A percentile compares a stretch with the other conserved stretches of the same genome.
phyloP scores from a whole-genome alignment of 2,888 invertebrate species.

The Octodonta nipae region DNA sequence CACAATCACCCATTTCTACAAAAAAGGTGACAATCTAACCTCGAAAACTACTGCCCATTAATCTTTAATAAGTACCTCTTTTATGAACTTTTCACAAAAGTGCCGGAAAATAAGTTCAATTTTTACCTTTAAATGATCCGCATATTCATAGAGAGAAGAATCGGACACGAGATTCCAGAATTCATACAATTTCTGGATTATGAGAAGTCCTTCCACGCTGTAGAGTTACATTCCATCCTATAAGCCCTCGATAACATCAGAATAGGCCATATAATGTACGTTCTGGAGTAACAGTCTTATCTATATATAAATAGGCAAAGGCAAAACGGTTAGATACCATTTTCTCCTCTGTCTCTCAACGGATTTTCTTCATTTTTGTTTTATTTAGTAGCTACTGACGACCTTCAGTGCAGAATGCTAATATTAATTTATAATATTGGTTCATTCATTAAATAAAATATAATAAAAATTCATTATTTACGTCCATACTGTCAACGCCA shows the following conservation, averaged over 20 bases:
- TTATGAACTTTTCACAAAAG: conserved; percentile 1
- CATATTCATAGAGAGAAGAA: neutral
- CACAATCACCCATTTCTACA: neutral
- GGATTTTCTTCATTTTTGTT: too few relatives aligned
- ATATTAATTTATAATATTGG: too few relatives aligned
- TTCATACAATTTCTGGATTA: neutral
- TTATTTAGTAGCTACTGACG: too few relatives aligned
- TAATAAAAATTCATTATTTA: too few relatives aligned
- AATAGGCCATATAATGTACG: conserved; percentile 1
- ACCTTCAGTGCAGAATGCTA: too few relatives aligned
- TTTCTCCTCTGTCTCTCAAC: too few relatives aligned
- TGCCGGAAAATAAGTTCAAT: neutral
- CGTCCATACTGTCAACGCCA: too few relatives aligned
- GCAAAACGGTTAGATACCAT: too few relatives aligned
- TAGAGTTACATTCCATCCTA: conserved; percentile 1
- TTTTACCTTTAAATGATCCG: conserved; percentile 1
- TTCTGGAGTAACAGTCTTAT: neutral
- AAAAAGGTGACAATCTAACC: neutral
- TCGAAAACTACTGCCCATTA: conserved; percentile 1
- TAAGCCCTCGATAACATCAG: neutral
- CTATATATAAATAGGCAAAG: too few relatives aligned
- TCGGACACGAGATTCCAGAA: neutral
- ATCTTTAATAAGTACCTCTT: too few relatives aligned
- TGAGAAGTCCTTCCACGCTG: neutral
- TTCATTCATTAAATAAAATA: too few relatives aligned